These are phyloP conservation scores for Drosophila bocqueti DNA, from an alignment of 1,140 invertebrate genomes.

Conservation along the genomic window DNA sequence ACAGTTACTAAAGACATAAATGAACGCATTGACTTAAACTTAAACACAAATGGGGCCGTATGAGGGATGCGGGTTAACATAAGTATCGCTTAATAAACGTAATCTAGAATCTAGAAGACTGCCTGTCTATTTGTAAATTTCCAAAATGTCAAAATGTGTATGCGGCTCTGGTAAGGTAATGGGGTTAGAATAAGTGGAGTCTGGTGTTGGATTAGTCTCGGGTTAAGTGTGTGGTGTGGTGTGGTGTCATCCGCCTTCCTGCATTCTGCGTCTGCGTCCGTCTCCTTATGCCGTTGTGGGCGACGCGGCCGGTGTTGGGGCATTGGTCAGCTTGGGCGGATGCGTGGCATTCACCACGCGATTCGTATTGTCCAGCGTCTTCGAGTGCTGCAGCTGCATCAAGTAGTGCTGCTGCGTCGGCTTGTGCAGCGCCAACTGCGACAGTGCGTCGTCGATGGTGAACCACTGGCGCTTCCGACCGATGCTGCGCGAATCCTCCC, in stretches of 20 bases:
- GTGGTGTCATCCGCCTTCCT: conserved; percentile 26
- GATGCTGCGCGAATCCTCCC: conserved; percentile 96
- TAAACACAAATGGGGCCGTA: conserved; percentile 54
- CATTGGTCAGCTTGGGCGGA: conserved; percentile 72
- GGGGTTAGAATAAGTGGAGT: conserved; percentile 21
- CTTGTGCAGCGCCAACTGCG: conserved; percentile 94
- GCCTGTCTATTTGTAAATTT: conserved; percentile 81
- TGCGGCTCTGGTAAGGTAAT: conserved; percentile 22
- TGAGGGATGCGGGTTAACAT: conserved; percentile 44
- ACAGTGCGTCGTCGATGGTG: conserved; percentile 93
- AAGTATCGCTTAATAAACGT: conserved; percentile 56
- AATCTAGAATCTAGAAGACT: conserved; percentile 65
- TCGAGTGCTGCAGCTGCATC: conserved; percentile 88
- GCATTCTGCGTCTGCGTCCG: conserved; percentile 28
- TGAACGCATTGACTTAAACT: conserved; percentile 70
- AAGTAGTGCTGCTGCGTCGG: conserved; percentile 95
- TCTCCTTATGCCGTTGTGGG: conserved; percentile 77
- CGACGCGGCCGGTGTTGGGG: conserved; percentile 68
- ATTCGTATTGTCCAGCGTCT: conserved; percentile 79
- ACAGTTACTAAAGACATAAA: conserved; percentile 73
- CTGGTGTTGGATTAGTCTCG: conserved; percentile 33
- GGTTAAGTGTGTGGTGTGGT: conserved; percentile 23
- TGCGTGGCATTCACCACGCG: conserved; percentile 76
- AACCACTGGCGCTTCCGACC: conserved; percentile 97
- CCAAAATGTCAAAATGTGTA: conserved; percentile 69